Base-by-base conservation (phyloP, 2,797 vertebrate species). In the Hyperoplus lanceolatus region DNA sequence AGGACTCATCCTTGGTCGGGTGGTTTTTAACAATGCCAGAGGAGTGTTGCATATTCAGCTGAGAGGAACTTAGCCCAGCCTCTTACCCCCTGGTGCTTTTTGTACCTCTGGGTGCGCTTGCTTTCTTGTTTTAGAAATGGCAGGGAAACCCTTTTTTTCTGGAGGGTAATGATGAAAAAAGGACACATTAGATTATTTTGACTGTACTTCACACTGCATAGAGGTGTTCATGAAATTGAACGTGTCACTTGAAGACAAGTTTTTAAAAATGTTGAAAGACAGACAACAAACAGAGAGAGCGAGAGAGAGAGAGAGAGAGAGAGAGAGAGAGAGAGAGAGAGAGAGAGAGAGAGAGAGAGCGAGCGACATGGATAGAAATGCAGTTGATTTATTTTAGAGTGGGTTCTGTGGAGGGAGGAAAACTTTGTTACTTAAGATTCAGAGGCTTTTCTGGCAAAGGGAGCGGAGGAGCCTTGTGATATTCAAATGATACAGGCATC, bases 1-100 rank as follows among this genome's bases (percentile, higher is more conserved):
- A 90, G 93, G 85, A 91, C 89, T 90, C 81, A 77, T 92, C 90
- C 91, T 85, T 93, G 94, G 92, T 94, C 91, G 92, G 90, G 81
- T 90, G 91, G 87, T 92, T 96, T 92, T 82, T 86, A 93, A 94
- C 93, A 94, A 95, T 93, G 87, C 84, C 58, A 66, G 80, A 87
- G 89, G 85, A 89, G 85, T 92, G 93, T 82, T 89, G 85, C 91
- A 92, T 90, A 93, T 92, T 93, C 86, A 92, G 87, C 90, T 81
- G 85, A 86, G 90, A 86, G 84, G 89, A 90, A 85, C 88, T 88
- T 91, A 29, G 29, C 29, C 84, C 89, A 90, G 84, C 92, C 92
- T 87, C 84, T 83, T 29, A 84, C 89, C 87, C 69, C 2, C 38
- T 3, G 16, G 67, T 80, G 80, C 72, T 84, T 93, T 29, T 88